Evolutionary conservation across 2,888 invertebrate genomes (phyloP).

Genomic region (Sympetrum striolatum): DNA sequence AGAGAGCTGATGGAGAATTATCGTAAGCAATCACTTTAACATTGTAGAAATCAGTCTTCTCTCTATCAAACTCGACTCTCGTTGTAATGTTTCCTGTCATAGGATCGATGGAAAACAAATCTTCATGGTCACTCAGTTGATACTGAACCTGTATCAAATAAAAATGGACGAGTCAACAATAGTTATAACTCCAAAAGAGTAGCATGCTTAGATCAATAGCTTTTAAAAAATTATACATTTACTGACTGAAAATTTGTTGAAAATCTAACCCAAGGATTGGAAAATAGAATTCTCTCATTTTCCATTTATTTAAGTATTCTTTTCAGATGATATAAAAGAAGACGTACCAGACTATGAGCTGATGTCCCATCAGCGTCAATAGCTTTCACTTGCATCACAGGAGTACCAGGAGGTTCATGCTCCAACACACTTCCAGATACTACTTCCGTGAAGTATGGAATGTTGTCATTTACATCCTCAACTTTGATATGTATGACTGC

Average conservation of each 20-base stretch:
- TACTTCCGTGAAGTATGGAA: constrained; percentile 83
- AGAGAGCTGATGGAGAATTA: constrained; percentile 82
- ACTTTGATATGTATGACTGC: constrained; percentile 80
- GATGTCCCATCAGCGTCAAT: constrained; percentile 86
- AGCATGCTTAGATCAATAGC: too few species aligned
- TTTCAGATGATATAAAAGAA: background rate
- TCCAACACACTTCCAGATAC: constrained; percentile 83
- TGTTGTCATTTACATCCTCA: constrained; percentile 89
- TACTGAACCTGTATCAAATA: constrained; percentile 68
- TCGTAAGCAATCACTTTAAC: constrained; percentile 91
- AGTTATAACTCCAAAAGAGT: background rate
- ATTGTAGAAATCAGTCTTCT: constrained; percentile 82
- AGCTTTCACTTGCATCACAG: constrained; percentile 86
- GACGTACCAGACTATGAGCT: constrained; percentile 73
- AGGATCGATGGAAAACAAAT: constrained; percentile 82
- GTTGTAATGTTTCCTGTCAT: constrained; percentile 90
- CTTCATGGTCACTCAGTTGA: constrained; percentile 69
- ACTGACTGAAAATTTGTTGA: too few species aligned
- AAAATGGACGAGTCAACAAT: background rate
- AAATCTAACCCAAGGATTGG: background rate
- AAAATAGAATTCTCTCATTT: background rate
- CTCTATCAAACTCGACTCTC: constrained; percentile 82
- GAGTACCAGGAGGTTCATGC: constrained; percentile 82
- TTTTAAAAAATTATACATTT: too few species aligned
- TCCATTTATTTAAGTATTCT: background rate